Percentiles rank a stretch among this genome's conserved stretches.
These are phyloP conservation scores for Coccyzus lansbergi DNA, from an alignment of 2,797 vertebrate species.

Conservation along the genomic window DNA sequence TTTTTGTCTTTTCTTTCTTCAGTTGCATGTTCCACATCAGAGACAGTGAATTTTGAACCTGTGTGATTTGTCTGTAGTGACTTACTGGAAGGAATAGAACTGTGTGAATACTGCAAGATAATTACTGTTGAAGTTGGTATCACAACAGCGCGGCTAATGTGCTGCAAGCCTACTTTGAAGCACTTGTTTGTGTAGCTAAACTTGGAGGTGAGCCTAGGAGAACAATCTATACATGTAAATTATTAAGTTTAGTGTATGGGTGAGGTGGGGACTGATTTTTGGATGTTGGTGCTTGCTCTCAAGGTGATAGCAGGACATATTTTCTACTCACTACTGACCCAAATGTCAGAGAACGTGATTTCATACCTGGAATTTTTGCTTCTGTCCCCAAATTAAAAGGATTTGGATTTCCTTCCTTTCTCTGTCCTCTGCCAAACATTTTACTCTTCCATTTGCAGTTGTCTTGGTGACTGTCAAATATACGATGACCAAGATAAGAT, in stretches of 20 bases:
- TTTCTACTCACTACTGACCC: not conserved
- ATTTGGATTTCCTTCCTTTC: constrained; percentile 2
- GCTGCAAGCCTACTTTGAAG: constrained; percentile 30
- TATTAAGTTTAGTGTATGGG: not conserved
- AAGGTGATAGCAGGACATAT: not conserved
- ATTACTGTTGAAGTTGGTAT: not conserved
- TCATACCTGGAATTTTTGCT: constrained; percentile 14
- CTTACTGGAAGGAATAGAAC: not conserved
- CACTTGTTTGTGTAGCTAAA: constrained; percentile 27
- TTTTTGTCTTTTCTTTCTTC: not conserved
- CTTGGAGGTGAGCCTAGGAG: constrained; percentile 40
- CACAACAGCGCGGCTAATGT: not conserved
- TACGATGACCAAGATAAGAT: not conserved
- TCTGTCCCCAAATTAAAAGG: not conserved
- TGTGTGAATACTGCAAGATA: not conserved
- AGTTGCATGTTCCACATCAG: not conserved
- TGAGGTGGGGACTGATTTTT: constrained; percentile 14
- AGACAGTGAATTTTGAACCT: not conserved
- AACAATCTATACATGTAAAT: constrained; percentile 37
- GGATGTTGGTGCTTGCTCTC: not conserved
- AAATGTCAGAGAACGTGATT: not conserved
- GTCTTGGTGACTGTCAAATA: not conserved
- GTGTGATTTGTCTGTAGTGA: not conserved
- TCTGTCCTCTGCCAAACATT: not conserved
- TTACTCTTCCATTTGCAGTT: not conserved